Conservation (phyloP, 2,797 vertebrate genomes). For the Eospalax fontanierii region DNA sequence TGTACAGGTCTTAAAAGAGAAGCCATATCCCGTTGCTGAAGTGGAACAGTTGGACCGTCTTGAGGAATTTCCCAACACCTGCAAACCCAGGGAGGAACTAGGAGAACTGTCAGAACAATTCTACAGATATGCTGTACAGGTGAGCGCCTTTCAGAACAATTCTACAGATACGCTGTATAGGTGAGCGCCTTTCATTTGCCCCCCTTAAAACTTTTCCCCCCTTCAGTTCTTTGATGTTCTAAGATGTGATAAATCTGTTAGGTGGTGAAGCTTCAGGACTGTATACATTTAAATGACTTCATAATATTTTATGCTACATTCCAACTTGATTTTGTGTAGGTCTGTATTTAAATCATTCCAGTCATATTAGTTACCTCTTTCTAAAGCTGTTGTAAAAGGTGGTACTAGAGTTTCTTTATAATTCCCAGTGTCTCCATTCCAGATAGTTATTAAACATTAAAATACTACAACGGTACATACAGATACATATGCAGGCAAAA, state of each 20-base stretch:
- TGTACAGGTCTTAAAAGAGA: constrained; percentile 93
- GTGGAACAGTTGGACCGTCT: constrained; percentile 97
- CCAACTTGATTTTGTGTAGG: background rate
- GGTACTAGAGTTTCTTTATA: constrained; percentile 22
- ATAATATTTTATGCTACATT: background rate
- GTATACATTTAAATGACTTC: background rate
- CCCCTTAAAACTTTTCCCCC: background rate
- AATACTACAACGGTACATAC: background rate
- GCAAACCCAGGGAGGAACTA: constrained; percentile 91
- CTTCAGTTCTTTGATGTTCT: background rate
- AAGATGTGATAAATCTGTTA: background rate
- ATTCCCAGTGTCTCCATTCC: background rate
- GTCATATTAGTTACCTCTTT: background rate
- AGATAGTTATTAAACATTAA: background rate
- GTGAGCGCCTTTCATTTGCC: constrained; percentile 86
- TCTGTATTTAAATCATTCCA: background rate
- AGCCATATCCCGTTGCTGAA: constrained; percentile 95
- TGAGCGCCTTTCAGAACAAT: constrained; percentile 90
- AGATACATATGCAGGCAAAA: no score
- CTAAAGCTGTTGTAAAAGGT: background rate
- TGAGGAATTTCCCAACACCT: constrained; percentile 93
- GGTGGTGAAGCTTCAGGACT: background rate
- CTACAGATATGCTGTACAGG: constrained; percentile 96
- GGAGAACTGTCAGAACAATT: constrained; percentile 95
- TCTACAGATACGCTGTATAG: constrained; percentile 96